Evolutionary conservation across 1,140 invertebrate genomes (phyloP).

Genomic region (Leptinotarsa undecemlineata): DNA sequence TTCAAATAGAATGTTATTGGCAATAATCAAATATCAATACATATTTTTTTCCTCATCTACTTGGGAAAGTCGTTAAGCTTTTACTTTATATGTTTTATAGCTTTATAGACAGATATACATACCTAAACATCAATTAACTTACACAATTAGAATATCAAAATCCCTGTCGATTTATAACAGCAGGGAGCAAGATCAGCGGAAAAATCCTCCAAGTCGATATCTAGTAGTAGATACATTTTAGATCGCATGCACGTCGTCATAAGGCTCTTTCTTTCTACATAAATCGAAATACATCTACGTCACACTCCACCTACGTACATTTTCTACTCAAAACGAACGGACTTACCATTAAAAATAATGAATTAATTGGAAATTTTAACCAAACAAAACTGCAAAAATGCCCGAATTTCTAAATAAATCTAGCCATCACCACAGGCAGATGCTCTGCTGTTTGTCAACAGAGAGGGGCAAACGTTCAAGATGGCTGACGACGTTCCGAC

Average conservation of each 20-base stretch:
- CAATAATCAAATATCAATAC: too few species aligned
- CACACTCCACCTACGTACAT: constrained; percentile 22
- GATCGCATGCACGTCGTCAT: constrained; percentile 37
- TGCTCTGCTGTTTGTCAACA: constrained; percentile 20
- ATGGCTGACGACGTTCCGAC: constrained; percentile 42
- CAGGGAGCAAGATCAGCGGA: neutral
- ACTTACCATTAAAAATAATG: constrained; percentile 36
- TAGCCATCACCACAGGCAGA: constrained; percentile 31
- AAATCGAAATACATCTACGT: constrained; percentile 30
- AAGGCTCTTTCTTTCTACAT: constrained; percentile 26
- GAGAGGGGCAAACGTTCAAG: constrained; percentile 47
- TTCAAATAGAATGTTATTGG: too few species aligned
- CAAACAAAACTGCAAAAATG: constrained; percentile 39
- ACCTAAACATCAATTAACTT: too few species aligned
- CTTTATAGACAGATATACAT: too few species aligned
- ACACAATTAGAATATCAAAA: too few species aligned
- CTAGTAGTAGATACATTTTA: constrained; percentile 15
- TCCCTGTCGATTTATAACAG: too few species aligned
- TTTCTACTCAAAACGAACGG: constrained; percentile 27
- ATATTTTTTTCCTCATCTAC: too few species aligned
- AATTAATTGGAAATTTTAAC: constrained; percentile 27
- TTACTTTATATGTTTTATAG: too few species aligned
- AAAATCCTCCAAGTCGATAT: constrained; percentile 2
- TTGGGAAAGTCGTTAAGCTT: too few species aligned
- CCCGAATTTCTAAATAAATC: constrained; percentile 42